These are phyloP conservation scores for Mesorhabditis spiculigera DNA, from an alignment of 2,888 invertebrate genomes.

Conservation along the genomic window DNA sequence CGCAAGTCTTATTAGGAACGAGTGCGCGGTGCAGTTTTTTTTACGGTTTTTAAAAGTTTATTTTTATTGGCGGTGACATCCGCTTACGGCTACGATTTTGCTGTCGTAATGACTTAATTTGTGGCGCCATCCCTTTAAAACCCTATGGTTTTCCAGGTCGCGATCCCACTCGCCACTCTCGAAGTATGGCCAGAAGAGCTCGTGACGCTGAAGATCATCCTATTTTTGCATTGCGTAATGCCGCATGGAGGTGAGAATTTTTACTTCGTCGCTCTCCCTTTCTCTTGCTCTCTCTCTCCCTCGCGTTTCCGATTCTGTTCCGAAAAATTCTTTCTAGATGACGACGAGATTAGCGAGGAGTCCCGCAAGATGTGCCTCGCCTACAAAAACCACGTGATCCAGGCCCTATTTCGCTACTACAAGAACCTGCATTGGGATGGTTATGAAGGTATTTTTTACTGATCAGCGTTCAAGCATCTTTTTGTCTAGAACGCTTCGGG, in stretches of 20 bases:
- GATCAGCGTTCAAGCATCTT: not conserved
- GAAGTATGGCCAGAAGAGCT: constrained; percentile 48
- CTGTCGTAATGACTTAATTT: too few species aligned
- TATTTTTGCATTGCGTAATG: constrained; percentile 49
- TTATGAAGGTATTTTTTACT: constrained; percentile 22
- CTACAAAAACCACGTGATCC: constrained; percentile 42
- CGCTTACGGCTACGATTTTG: too few species aligned
- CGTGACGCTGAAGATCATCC: constrained; percentile 49
- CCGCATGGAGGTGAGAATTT: constrained; percentile 18
- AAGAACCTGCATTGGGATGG: constrained; percentile 26
- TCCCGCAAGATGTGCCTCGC: constrained; percentile 29
- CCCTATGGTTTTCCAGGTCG: constrained; percentile 24
- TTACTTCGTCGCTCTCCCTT: not conserved
- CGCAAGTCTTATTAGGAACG: too few species aligned
- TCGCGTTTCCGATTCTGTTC: not conserved
- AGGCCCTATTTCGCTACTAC: constrained; percentile 47
- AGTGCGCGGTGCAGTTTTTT: too few species aligned
- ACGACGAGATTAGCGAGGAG: constrained; percentile 34
- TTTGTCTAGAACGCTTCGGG: constrained; percentile 42
- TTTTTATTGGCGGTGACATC: too few species aligned
- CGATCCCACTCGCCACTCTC: constrained; percentile 46
- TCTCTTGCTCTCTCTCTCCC: too few species aligned
- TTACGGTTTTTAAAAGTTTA: too few species aligned
- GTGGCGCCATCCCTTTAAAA: too few species aligned
- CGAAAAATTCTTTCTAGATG: constrained; percentile 24